Evolutionary conservation across 2,888 invertebrate species (phyloP).

Genomic region (Villa cingulata): DNA sequence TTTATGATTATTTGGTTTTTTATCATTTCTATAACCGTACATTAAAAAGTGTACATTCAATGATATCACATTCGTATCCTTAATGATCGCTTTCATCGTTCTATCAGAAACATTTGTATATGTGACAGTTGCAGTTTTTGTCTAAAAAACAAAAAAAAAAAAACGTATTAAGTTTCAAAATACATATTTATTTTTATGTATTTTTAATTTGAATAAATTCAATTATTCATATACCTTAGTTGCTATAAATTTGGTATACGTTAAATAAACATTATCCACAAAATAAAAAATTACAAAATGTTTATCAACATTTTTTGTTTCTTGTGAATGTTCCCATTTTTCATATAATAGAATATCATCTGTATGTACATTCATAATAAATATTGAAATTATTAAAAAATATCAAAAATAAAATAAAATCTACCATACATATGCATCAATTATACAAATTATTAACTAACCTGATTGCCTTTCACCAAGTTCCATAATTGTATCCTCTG

Average conservation of each 20-base stretch:
- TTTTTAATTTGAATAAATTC: neutral
- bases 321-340: constrained; percentile 21
- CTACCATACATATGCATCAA: neutral
- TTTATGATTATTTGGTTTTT: constrained; percentile 12
- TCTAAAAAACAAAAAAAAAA: constrained; percentile 7
- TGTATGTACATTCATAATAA: neutral
- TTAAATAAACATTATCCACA: constrained; percentile 25
- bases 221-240: constrained; percentile 18
- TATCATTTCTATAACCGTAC: constrained; percentile 24
- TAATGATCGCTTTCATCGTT: constrained; percentile 26
- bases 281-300: constrained; percentile 26
- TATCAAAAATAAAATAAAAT: too few relatives aligned
- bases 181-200: neutral
- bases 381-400: neutral
- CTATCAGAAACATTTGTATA: constrained; percentile 24
- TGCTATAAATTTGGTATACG: constrained; percentile 24
- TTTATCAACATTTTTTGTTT: constrained; percentile 13
- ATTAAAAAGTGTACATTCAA: constrained; percentile 27
- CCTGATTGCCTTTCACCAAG: constrained; percentile 12
- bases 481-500: constrained; percentile 8
- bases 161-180: too few relatives aligned
- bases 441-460: neutral
- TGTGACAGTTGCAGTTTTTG: constrained; percentile 20
- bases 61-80: constrained; percentile 20
- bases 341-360: constrained; percentile 11